Evolutionary conservation across 1,140 invertebrate genomes (phyloP).

Genomic region (Platyura marginata): DNA sequence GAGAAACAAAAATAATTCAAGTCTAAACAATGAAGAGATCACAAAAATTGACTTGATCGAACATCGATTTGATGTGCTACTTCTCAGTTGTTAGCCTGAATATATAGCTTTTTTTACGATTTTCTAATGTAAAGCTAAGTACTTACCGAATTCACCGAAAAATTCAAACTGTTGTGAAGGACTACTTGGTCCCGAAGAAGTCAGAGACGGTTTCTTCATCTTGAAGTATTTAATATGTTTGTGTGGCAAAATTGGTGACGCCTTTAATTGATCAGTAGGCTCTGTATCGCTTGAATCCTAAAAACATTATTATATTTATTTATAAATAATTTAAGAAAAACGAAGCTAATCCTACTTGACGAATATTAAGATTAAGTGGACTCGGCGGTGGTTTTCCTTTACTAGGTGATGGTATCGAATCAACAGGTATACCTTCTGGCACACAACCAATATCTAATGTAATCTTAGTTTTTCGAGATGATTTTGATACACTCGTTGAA

Average conservation of each 20-base stretch:
- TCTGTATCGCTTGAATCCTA: conserved; percentile 24
- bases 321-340: neutral
- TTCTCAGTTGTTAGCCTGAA: too few species aligned
- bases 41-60: too few species aligned
- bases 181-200: conserved; percentile 44
- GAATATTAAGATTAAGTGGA: conserved; percentile 15
- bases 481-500: conserved; percentile 16
- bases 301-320: neutral
- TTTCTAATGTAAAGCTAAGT: too few species aligned
- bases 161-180: conserved; percentile 40
- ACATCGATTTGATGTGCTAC: too few species aligned
- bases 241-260: conserved; percentile 7
- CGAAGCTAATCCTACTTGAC: conserved; percentile 9
- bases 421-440: conserved; percentile 19
- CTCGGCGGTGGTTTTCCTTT: conserved; percentile 14
- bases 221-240: neutral
- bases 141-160: conserved; percentile 35
- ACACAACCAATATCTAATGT: conserved; percentile 20
- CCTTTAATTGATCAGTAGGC: conserved; percentile 13
- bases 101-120: too few species aligned
- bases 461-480: conserved; percentile 14
- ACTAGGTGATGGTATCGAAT: conserved; percentile 12
- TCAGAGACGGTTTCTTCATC: conserved; percentile 9
- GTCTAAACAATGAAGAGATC: too few species aligned
- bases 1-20: too few species aligned